A percentile compares a stretch with the other conserved stretches of the same genome.
Evolutionary conservation across 2,888 invertebrate species (phyloP).

Genomic region (Hesperia comma): DNA sequence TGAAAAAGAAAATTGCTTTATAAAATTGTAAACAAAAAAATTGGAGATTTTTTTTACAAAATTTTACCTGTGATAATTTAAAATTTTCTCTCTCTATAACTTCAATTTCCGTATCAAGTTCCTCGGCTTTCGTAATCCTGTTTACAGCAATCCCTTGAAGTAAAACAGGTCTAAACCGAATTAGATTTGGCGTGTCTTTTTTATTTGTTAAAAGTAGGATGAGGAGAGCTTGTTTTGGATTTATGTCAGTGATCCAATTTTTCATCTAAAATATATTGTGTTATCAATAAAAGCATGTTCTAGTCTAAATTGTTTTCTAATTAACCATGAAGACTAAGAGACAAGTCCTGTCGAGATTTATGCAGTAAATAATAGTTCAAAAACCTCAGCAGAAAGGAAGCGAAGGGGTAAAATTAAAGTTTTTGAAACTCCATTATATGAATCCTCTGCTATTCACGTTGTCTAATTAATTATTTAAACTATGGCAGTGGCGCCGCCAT

Average conservation of each 20-base stretch:
- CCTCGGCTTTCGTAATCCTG: constrained; percentile 67
- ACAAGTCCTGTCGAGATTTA: too few relatives aligned
- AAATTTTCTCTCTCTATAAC: constrained; percentile 72
- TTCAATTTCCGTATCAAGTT: constrained; percentile 76
- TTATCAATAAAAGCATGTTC: not conserved
- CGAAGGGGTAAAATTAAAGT: too few relatives aligned
- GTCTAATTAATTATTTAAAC: too few relatives aligned
- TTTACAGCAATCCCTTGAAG: constrained; percentile 75
- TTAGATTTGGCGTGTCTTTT: constrained; percentile 66
- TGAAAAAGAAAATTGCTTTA: constrained; percentile 42
- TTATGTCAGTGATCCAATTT: constrained; percentile 68
- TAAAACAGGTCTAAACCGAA: constrained; percentile 61
- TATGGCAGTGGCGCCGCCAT: too few relatives aligned
- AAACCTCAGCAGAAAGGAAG: too few relatives aligned
- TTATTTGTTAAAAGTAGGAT: constrained; percentile 68
- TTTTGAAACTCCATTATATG: too few relatives aligned
- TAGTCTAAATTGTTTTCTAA: not conserved
- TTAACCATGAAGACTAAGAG: too few relatives aligned
- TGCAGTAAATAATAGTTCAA: too few relatives aligned
- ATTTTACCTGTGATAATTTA: constrained; percentile 57
- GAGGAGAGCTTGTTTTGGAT: constrained; percentile 66
- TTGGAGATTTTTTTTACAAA: not conserved
- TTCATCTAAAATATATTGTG: constrained; percentile 59
- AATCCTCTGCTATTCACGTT: too few relatives aligned
- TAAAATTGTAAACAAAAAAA: too few relatives aligned